phyloP scores from a whole-genome alignment of 2,113 vertebrate genomes.

The Lichenostomus cassidix region DNA sequence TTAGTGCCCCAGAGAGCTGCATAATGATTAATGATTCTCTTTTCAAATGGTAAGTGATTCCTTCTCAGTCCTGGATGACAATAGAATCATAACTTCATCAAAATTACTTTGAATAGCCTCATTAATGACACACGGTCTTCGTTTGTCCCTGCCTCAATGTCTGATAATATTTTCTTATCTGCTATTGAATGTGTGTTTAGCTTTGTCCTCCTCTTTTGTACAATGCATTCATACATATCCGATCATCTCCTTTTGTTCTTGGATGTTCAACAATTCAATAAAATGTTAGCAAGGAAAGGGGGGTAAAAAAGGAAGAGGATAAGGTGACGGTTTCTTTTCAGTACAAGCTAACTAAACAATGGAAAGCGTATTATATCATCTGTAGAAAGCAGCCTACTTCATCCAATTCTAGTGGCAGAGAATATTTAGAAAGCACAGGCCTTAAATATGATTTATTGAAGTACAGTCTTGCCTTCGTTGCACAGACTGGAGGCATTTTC shows the following conservation, averaged over 20 bases:
- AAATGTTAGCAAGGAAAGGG: background rate
- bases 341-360: background rate
- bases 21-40: background rate
- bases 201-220: background rate
- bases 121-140: background rate
- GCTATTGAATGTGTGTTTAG: background rate
- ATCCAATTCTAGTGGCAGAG: background rate
- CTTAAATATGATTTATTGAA: slow-evolving; percentile 25
- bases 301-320: background rate
- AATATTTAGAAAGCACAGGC: slow-evolving; percentile 3
- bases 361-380: background rate
- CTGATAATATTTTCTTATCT: background rate
- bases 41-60: background rate
- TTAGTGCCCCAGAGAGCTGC: background rate
- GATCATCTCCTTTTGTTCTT: background rate
- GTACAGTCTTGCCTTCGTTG: background rate
- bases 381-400: background rate
- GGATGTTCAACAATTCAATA: background rate
- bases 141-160: background rate
- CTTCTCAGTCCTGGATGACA: background rate
- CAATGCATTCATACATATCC: background rate
- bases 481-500: slow-evolving; percentile 16
- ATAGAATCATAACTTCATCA: background rate
- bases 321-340: background rate
- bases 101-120: background rate